phyloP scores from a whole-genome alignment of 2,113 vertebrate genomes.

The Indicator indicator region DNA sequence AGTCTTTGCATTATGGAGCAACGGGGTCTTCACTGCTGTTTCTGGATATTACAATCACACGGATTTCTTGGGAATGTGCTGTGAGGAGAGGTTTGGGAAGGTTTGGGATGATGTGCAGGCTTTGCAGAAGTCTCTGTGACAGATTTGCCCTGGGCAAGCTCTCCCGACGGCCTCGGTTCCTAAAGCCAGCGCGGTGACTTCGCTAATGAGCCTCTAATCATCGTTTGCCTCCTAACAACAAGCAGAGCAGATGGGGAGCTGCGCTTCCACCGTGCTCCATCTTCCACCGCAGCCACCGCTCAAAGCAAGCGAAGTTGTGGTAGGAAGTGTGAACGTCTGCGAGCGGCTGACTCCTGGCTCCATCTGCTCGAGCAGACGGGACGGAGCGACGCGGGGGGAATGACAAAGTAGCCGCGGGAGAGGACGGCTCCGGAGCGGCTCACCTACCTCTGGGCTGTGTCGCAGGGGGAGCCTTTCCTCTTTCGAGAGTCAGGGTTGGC shows the following conservation, averaged over 20 bases:
- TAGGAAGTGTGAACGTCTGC: slow-evolving; percentile 54
- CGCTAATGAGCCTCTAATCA: slow-evolving; percentile 17
- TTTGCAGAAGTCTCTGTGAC: background rate
- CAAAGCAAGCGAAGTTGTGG: slow-evolving; percentile 29
- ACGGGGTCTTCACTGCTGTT: background rate
- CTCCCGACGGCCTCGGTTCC: background rate
- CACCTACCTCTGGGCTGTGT: slow-evolving; percentile 89
- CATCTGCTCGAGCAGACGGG: slow-evolving; percentile 61
- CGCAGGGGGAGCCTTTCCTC: slow-evolving; percentile 91
- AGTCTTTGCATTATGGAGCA: background rate
- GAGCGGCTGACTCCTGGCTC: slow-evolving; percentile 18
- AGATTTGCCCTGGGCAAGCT: background rate
- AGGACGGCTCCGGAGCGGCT: background rate
- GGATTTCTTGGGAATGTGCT: background rate
- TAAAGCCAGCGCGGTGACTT: background rate
- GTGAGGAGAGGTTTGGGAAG: background rate
- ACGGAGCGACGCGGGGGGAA: background rate
- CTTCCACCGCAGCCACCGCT: slow-evolving; percentile 18
- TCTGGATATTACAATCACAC: background rate
- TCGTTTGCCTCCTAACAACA: slow-evolving; percentile 5
- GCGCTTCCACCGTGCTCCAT: slow-evolving; percentile 13
- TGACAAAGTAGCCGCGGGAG: background rate
- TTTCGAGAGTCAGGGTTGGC: slow-evolving; percentile 88
- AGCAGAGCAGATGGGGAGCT: slow-evolving; percentile 33
- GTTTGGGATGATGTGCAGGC: background rate